A percentile compares a stretch with the other conserved stretches of the same genome.
phyloP scores from a whole-genome alignment of 2,113 vertebrate genomes.

The Hemiscyllium ocellatum region DNA sequence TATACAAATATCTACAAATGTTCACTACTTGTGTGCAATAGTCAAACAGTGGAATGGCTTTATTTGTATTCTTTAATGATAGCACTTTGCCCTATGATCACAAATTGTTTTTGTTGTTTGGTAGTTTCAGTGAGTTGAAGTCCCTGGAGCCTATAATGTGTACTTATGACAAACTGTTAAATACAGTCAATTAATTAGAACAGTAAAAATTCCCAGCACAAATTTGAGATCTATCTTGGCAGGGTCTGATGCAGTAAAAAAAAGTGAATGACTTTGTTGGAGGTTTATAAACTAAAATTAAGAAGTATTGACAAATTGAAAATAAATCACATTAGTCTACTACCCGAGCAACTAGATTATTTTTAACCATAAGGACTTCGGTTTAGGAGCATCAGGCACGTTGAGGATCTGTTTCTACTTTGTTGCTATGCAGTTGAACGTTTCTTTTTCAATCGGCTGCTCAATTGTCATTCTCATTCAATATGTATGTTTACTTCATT shows the following conservation, averaged over 20 bases:
- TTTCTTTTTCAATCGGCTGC: neutral
- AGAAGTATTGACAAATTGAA: constrained; percentile 1
- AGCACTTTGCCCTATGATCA: neutral
- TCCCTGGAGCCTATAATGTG: neutral
- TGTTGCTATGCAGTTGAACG: neutral
- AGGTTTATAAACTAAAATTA: constrained; percentile 15
- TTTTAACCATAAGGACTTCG: neutral
- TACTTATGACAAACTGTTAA: constrained; percentile 2
- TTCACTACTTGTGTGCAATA: neutral
- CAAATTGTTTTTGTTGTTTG: neutral
- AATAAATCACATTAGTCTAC: constrained; percentile 9
- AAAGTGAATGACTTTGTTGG: neutral
- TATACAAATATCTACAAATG: neutral
- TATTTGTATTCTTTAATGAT: neutral
- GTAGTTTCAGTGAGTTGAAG: neutral
- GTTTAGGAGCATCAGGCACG: neutral
- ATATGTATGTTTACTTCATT: neutral
- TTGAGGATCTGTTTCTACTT: neutral
- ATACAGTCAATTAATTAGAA: constrained; percentile 21
- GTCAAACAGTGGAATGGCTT: neutral
- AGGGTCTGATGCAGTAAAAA: neutral
- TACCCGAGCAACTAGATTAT: neutral
- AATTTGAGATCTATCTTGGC: constrained; percentile 2
- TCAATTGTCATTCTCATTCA: neutral
- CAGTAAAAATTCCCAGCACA: constrained; percentile 30